Percentiles rank a stretch among this genome's conserved stretches.
These are phyloP conservation scores for Anthophora plumipes DNA, from an alignment of 2,888 invertebrate species.

Conservation along the genomic window DNA sequence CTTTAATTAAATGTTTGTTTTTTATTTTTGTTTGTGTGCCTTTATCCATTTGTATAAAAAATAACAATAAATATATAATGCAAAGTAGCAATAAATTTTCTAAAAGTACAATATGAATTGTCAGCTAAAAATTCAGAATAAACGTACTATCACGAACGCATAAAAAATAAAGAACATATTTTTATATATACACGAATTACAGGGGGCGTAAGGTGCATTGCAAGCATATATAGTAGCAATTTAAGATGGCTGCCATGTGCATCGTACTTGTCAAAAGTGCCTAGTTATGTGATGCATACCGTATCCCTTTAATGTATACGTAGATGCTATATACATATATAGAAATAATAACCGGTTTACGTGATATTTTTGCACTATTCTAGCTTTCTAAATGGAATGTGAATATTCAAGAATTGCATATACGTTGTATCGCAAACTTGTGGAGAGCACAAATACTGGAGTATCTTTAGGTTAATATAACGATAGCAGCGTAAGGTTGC, in stretches of 20 bases:
- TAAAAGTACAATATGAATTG: too few relatives aligned
- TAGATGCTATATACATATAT: background rate
- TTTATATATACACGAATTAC: too few relatives aligned
- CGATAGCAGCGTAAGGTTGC: background rate
- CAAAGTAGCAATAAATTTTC: too few relatives aligned
- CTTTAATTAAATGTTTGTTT: too few relatives aligned
- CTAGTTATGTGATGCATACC: too few relatives aligned
- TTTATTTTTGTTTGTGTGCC: too few relatives aligned
- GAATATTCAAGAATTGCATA: constrained; percentile 3
- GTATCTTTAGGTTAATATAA: constrained; percentile 9
- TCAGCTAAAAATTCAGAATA: too few relatives aligned
- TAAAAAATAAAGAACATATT: too few relatives aligned
- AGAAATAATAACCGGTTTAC: constrained; percentile 37
- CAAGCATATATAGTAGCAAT: background rate
- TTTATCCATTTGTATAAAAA: too few relatives aligned
- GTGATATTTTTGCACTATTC: background rate
- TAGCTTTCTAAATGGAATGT: background rate
- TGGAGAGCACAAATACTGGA: constrained; percentile 1
- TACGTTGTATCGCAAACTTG: background rate
- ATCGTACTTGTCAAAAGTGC: too few relatives aligned
- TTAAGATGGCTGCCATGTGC: background rate
- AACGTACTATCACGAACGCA: too few relatives aligned
- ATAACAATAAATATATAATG: too few relatives aligned
- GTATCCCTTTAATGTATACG: background rate
- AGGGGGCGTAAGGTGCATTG: background rate